Conservation (phyloP, 2,888 invertebrate species). For the Drosophila rellima region DNA sequence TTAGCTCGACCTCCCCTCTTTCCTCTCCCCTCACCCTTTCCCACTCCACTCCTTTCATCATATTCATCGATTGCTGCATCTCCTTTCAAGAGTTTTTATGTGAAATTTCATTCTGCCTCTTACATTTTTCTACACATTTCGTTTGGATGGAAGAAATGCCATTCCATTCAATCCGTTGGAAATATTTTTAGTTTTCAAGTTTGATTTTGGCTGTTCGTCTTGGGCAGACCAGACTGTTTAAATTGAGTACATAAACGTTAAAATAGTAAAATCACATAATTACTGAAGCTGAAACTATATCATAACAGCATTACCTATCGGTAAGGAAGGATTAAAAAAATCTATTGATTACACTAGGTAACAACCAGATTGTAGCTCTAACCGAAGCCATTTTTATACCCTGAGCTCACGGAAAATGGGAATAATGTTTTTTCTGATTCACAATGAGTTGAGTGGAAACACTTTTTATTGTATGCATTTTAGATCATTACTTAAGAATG, state of each 20-base stretch:
- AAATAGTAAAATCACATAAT: slow-evolving; percentile 1
- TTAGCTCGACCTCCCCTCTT: no score
- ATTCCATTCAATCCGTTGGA: slow-evolving; percentile 33
- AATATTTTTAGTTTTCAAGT: slow-evolving; percentile 25
- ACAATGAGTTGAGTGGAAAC: no score
- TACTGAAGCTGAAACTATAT: no score
- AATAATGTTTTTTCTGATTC: no score
- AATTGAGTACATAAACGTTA: slow-evolving; percentile 8
- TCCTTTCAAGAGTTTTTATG: slow-evolving; percentile 22
- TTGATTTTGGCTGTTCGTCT: background rate
- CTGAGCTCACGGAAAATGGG: no score
- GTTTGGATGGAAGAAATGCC: slow-evolving; percentile 21
- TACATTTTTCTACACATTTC: slow-evolving; percentile 34
- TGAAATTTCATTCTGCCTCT: slow-evolving; percentile 38
- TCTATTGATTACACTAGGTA: no score
- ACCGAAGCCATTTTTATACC: no score
- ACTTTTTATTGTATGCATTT: no score
- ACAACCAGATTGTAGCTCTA: no score
- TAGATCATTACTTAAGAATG: no score
- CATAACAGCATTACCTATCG: no score
- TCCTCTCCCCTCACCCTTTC: background rate
- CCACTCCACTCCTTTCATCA: background rate
- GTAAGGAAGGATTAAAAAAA: no score
- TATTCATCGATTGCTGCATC: slow-evolving; percentile 16
- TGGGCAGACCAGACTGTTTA: slow-evolving; percentile 8